phyloP scores from a whole-genome alignment of 2,888 invertebrate species.

The Tubulanus polymorphus region DNA sequence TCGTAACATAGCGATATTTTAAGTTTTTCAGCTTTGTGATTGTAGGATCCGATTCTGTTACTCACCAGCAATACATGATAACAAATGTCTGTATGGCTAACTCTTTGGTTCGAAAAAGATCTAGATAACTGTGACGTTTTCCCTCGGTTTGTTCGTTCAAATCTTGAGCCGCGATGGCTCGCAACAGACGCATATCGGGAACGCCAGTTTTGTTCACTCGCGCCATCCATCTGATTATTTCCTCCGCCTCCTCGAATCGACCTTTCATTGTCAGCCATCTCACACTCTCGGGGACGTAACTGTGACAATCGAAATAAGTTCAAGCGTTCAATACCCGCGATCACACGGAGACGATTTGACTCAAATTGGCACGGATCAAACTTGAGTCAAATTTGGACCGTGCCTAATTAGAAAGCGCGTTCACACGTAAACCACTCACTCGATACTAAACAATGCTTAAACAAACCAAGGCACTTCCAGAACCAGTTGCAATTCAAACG shows the following conservation, averaged over 20 bases:
- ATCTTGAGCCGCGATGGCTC: constrained; percentile 26
- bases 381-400: too few species aligned
- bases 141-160: constrained; percentile 17
- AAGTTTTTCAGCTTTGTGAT: background rate
- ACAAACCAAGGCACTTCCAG: too few species aligned
- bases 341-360: too few species aligned
- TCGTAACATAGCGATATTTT: too few species aligned
- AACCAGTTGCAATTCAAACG: too few species aligned
- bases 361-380: too few species aligned
- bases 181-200: constrained; percentile 31
- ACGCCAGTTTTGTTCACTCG: constrained; percentile 34
- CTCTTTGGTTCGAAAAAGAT: constrained; percentile 31
- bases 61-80: constrained; percentile 46
- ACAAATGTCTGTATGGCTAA: constrained; percentile 34
- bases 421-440: too few species aligned
- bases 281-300: constrained; percentile 47
- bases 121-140: constrained; percentile 38
- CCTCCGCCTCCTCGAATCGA: constrained; percentile 32
- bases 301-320: too few species aligned
- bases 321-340: too few species aligned
- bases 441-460: too few species aligned
- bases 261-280: constrained; percentile 45
- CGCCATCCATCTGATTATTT: constrained; percentile 35
- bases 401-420: too few species aligned
- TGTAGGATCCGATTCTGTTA: background rate